Percentiles rank a stretch among this genome's conserved stretches.
phyloP scores from a whole-genome alignment of 2,797 vertebrate species.

The Microctenopoma steveboyesi region DNA sequence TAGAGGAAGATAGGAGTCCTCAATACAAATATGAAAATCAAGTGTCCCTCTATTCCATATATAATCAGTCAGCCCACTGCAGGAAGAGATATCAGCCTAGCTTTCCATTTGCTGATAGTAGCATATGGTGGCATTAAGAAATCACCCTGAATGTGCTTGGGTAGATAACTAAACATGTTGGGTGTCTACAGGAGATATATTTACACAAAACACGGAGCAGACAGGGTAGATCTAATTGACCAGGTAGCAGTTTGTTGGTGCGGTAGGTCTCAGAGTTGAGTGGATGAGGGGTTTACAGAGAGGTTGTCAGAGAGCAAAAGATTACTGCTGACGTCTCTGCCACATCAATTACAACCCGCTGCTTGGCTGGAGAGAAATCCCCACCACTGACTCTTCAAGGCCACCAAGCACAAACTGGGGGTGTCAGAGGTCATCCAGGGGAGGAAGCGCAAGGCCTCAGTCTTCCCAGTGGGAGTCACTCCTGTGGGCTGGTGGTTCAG shows the following conservation, averaged over 20 bases:
- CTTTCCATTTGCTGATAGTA: conserved; percentile 83
- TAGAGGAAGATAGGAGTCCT: conserved; percentile 77
- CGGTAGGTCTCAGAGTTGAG: conserved; percentile 73
- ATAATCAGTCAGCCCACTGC: conserved; percentile 73
- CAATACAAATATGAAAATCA: conserved; percentile 77
- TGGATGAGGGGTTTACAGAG: conserved; percentile 70
- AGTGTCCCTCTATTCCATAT: conserved; percentile 63
- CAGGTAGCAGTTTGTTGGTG: conserved; percentile 73
- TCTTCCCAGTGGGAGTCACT: conserved; percentile 80
- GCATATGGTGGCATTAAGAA: conserved; percentile 75
- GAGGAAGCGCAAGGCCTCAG: conserved; percentile 54
- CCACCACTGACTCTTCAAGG: conserved; percentile 81
- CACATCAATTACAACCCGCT: conserved; percentile 84
- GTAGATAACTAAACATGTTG: conserved; percentile 81
- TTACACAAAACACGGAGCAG: conserved; percentile 76
- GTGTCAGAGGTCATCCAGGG: conserved; percentile 80
- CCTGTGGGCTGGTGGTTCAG: conserved; percentile 77
- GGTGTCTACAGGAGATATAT: conserved; percentile 76
- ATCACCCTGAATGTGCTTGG: conserved; percentile 78
- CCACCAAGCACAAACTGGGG: conserved; percentile 77
- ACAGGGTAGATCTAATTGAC: conserved; percentile 81
- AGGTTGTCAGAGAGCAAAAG: conserved; percentile 75
- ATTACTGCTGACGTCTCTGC: conserved; percentile 85
- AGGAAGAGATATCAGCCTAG: conserved; percentile 72
- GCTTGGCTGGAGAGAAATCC: conserved; percentile 76